phyloP scores from a whole-genome alignment of 2,888 invertebrate genomes.

The Hyposoter dolosus region DNA sequence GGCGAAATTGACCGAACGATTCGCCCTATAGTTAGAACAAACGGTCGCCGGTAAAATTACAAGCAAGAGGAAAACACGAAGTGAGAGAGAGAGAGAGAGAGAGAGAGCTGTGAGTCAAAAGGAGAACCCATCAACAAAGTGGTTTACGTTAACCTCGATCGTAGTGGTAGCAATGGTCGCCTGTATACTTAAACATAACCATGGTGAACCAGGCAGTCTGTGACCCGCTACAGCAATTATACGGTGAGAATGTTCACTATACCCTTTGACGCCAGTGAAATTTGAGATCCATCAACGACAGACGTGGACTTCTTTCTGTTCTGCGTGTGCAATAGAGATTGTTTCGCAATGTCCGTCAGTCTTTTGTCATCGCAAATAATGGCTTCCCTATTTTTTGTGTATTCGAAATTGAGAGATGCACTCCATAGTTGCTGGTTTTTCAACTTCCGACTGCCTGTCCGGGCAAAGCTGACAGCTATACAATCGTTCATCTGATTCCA shows the following conservation, averaged over 20 bases:
- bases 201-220: slow-evolving; percentile 23
- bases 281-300: slow-evolving; percentile 55
- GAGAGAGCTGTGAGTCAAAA: slow-evolving; percentile 23
- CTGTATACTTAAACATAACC: slow-evolving; percentile 49
- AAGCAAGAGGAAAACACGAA: slow-evolving; percentile 23
- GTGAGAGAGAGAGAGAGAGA: slow-evolving; percentile 1
- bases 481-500: not conserved
- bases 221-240: slow-evolving; percentile 23
- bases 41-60: slow-evolving; percentile 27
- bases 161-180: slow-evolving; percentile 25
- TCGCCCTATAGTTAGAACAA: slow-evolving; percentile 11
- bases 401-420: not conserved
- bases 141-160: not conserved
- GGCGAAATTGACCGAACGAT: slow-evolving; percentile 25
- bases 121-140: slow-evolving; percentile 44
- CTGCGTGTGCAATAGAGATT: slow-evolving; percentile 34
- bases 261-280: slow-evolving; percentile 62
- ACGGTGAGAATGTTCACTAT: slow-evolving; percentile 19
- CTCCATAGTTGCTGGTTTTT: not conserved
- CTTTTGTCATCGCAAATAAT: not conserved
- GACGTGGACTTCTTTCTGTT: slow-evolving; percentile 19
- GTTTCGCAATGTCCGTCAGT: not conserved
- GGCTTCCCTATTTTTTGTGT: not conserved
- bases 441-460: no score
- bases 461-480: not conserved